A percentile compares a stretch with the other conserved stretches of the same genome.
phyloP scores from a whole-genome alignment of 1,140 invertebrate genomes.

The Apis dorsata region DNA sequence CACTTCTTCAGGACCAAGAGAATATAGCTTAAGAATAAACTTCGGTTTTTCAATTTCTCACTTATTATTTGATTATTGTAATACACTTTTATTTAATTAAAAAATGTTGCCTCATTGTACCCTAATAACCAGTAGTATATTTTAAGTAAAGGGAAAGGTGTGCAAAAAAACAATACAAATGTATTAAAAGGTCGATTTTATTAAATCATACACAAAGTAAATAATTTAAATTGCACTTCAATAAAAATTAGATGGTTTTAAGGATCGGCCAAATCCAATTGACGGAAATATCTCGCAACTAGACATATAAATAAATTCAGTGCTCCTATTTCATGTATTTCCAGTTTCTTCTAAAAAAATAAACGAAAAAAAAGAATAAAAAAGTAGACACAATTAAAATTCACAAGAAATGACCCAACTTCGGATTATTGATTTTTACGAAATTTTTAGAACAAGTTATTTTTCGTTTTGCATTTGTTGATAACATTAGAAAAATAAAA shows the following conservation, averaged over 20 bases:
- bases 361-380: conserved; percentile 36
- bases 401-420: neutral
- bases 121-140: conserved; percentile 12
- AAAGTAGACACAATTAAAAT: conserved; percentile 6
- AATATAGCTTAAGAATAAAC: conserved; percentile 64
- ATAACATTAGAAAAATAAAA: neutral
- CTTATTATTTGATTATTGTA: conserved; percentile 59
- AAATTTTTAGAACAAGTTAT: neutral
- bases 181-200: conserved; percentile 50
- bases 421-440: neutral
- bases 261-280: conserved; percentile 82
- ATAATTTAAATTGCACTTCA: conserved; percentile 44
- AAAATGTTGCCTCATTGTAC: conserved; percentile 55
- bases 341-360: conserved; percentile 73
- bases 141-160: neutral
- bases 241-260: conserved; percentile 43
- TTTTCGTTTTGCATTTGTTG: neutral
- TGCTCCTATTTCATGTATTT: conserved; percentile 77
- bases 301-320: conserved; percentile 83
- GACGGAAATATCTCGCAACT: conserved; percentile 83
- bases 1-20: conserved; percentile 77
- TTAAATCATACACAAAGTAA: conserved; percentile 41
- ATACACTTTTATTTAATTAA: conserved; percentile 67
- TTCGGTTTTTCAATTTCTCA: conserved; percentile 38
- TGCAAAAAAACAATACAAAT: neutral